Percentiles rank a stretch among this genome's conserved stretches.
Evolutionary conservation across 2,888 invertebrate genomes (phyloP).

Genomic region (Oasisia sp.): DNA sequence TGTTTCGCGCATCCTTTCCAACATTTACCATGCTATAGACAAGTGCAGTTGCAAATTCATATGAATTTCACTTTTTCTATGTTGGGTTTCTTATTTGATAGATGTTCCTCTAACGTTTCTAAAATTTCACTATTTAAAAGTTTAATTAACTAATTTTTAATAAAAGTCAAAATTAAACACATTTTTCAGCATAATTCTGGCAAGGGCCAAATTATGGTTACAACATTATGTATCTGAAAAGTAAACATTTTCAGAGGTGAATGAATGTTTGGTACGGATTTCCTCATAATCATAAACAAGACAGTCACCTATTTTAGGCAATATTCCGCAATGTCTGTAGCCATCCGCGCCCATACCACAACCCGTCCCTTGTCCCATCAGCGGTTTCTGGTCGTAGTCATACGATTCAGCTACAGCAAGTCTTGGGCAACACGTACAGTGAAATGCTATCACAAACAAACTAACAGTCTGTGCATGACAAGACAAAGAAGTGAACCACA

Average conservation of each 20-base stretch:
- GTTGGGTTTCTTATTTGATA: too few species aligned
- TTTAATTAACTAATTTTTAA: too few species aligned
- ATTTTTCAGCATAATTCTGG: too few species aligned
- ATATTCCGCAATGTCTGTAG: neutral
- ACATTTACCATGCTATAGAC: too few species aligned
- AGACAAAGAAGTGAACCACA: slow-evolving; percentile 1
- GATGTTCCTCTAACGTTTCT: too few species aligned
- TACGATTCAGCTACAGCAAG: neutral
- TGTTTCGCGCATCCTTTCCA: too few species aligned
- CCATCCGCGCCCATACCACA: neutral
- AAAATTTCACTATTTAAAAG: too few species aligned
- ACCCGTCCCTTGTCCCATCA: neutral
- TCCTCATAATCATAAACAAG: neutral
- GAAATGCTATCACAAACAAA: neutral
- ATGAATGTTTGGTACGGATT: neutral
- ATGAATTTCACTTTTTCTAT: too few species aligned
- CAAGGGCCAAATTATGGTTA: neutral
- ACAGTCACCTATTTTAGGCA: neutral
- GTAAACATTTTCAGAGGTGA: neutral
- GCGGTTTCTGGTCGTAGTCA: neutral
- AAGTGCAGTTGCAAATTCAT: too few species aligned
- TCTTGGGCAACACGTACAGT: neutral
- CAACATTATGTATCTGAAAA: neutral
- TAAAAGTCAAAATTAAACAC: too few species aligned
- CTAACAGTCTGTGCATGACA: neutral